These are phyloP conservation scores for Tenualosa thibaudeaui DNA, from an alignment of 2,797 vertebrate species.

Conservation along the genomic window DNA sequence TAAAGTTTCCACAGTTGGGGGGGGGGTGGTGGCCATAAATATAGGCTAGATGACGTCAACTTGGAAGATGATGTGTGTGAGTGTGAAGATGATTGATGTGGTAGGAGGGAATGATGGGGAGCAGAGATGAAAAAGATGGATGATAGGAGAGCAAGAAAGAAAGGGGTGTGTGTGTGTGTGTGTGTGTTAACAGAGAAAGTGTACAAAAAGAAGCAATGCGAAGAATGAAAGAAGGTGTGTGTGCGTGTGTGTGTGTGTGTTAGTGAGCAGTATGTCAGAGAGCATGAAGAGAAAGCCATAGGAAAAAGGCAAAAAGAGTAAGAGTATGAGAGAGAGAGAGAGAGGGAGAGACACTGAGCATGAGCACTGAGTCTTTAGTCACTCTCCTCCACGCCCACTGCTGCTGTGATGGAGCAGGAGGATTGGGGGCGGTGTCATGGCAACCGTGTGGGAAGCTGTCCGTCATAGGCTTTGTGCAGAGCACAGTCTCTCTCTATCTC, in stretches of 20 bases:
- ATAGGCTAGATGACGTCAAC: constrained; percentile 5
- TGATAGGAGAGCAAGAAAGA: no score
- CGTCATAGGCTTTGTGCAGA: constrained; percentile 43
- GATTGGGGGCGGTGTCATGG: constrained; percentile 70
- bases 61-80: no score
- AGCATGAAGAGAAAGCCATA: background rate
- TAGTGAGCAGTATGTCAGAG: constrained; percentile 1
- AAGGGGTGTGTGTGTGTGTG: background rate
- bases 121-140: background rate
- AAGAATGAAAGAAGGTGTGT: background rate
- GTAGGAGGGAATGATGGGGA: background rate
- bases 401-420: constrained; percentile 55
- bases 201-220: constrained; percentile 14
- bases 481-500: background rate
- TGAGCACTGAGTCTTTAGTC: constrained; percentile 61
- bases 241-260: no score
- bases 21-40: background rate
- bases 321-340: constrained; percentile 35
- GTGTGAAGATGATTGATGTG: background rate
- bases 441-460: constrained; percentile 62
- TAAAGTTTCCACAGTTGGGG: constrained; percentile 2
- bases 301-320: constrained; percentile 22
- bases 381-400: constrained; percentile 62
- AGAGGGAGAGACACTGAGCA: constrained; percentile 20
- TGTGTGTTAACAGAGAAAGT: background rate